These are phyloP conservation scores for Phenacoccus solenopsis DNA, from an alignment of 1,140 invertebrate species.

Conservation along the genomic window DNA sequence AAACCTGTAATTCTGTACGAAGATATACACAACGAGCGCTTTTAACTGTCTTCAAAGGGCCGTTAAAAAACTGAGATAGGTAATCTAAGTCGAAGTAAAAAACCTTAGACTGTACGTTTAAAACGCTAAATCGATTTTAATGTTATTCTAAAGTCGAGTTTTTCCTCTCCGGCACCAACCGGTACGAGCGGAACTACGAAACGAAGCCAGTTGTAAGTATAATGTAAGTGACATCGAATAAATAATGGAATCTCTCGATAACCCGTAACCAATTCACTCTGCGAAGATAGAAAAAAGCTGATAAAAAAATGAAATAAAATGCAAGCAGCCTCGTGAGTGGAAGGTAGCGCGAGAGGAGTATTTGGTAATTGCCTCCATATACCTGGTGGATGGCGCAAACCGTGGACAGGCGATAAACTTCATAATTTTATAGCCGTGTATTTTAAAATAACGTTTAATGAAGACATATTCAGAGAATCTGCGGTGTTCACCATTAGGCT, in stretches of 20 bases:
- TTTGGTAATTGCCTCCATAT: conserved; percentile 8
- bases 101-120: too few relatives aligned
- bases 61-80: too few relatives aligned
- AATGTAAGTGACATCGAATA: conserved; percentile 11
- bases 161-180: too few relatives aligned
- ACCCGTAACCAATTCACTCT: background rate
- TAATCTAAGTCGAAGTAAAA: too few relatives aligned
- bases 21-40: too few relatives aligned
- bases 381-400: background rate
- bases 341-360: background rate
- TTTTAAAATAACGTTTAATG: conserved; percentile 15
- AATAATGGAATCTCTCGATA: conserved; percentile 9
- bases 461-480: conserved; percentile 16
- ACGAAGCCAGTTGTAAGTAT: background rate
- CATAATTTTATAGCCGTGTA: conserved; percentile 14
- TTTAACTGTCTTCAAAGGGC: too few relatives aligned
- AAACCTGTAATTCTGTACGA: too few relatives aligned
- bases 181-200: too few relatives aligned
- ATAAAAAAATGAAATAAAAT: background rate
- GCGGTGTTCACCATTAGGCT: background rate
- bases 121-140: background rate
- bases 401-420: conserved; percentile 16
- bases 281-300: background rate
- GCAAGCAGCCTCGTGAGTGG: background rate
- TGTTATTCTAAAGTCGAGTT: background rate